Evolutionary conservation across 2,797 vertebrate genomes (phyloP).

Genomic region (Austrolebias charrua): DNA sequence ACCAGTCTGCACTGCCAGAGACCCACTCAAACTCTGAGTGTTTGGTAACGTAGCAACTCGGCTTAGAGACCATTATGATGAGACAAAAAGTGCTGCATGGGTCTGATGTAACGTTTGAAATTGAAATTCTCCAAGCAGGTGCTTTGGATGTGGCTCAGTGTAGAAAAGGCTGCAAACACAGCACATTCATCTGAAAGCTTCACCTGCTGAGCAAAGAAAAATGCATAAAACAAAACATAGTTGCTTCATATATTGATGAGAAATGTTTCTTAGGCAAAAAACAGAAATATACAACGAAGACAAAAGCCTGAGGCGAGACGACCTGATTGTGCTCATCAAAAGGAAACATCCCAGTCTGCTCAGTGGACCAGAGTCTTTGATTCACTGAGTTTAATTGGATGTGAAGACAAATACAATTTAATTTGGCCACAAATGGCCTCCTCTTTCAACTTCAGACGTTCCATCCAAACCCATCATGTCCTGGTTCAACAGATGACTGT

Average conservation of each 20-base stretch:
- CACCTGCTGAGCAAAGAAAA: neutral
- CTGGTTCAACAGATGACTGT: neutral
- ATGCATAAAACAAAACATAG: neutral
- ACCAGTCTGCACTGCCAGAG: neutral
- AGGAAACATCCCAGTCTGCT: conserved; percentile 2
- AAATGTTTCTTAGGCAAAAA: neutral
- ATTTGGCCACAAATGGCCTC: conserved; percentile 1
- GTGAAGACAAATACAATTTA: conserved; percentile 21
- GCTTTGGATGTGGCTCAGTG: neutral
- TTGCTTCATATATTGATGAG: neutral
- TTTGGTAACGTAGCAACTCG: conserved; percentile 7
- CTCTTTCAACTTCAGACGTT: conserved; percentile 10
- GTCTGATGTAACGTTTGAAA: neutral
- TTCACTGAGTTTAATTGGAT: conserved; percentile 21
- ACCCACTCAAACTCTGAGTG: neutral
- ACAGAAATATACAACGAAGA: neutral
- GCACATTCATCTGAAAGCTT: neutral
- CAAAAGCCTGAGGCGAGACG: neutral
- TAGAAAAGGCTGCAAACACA: neutral
- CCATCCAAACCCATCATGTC: neutral
- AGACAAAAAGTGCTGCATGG: neutral
- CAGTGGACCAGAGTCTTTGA: conserved; percentile 6
- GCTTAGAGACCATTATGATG: conserved; percentile 4
- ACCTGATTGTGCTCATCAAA: conserved; percentile 9
- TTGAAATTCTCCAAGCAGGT: neutral